These are phyloP conservation scores for Catostomus latipinnis DNA, from an alignment of 2,797 vertebrate genomes.

Conservation along the genomic window DNA sequence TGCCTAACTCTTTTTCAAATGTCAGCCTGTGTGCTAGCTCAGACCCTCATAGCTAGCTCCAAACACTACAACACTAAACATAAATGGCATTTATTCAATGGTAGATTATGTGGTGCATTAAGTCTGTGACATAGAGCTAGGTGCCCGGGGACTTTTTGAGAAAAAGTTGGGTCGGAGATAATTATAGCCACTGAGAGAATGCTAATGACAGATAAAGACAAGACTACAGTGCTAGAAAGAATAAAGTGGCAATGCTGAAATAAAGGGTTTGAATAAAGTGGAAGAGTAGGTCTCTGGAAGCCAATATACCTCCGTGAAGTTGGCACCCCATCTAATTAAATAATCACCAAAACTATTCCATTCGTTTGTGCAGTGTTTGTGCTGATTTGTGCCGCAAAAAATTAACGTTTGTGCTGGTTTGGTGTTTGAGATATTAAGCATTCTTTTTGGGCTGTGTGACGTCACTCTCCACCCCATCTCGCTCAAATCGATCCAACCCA, in stretches of 20 bases:
- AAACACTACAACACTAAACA: slow-evolving; percentile 31
- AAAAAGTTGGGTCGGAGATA: slow-evolving; percentile 8
- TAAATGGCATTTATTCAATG: slow-evolving; percentile 50
- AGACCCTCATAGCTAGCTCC: slow-evolving; percentile 41
- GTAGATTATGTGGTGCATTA: slow-evolving; percentile 53
- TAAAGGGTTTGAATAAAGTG: not conserved
- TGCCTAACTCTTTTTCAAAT: slow-evolving; percentile 50
- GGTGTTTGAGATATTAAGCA: too few relatives aligned
- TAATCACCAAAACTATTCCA: too few relatives aligned
- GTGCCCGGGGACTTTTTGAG: slow-evolving; percentile 2
- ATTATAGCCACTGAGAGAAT: slow-evolving; percentile 39
- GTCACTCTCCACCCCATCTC: too few relatives aligned
- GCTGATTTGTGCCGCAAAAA: too few relatives aligned
- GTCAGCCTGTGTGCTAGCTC: slow-evolving; percentile 14
- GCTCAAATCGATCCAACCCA: too few relatives aligned
- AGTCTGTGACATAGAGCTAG: slow-evolving; percentile 49
- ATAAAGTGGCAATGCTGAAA: not conserved
- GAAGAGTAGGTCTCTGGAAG: not conserved
- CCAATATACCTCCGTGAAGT: too few relatives aligned
- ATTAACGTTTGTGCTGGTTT: too few relatives aligned
- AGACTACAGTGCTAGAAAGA: slow-evolving; percentile 8
- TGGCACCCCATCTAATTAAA: too few relatives aligned
- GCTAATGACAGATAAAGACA: slow-evolving; percentile 26
- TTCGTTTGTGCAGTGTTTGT: too few relatives aligned
- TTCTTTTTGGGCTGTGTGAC: too few relatives aligned